Evolutionary conservation across 2,888 invertebrate species (phyloP).

Genomic region (Drosophila flavopinicola): DNA sequence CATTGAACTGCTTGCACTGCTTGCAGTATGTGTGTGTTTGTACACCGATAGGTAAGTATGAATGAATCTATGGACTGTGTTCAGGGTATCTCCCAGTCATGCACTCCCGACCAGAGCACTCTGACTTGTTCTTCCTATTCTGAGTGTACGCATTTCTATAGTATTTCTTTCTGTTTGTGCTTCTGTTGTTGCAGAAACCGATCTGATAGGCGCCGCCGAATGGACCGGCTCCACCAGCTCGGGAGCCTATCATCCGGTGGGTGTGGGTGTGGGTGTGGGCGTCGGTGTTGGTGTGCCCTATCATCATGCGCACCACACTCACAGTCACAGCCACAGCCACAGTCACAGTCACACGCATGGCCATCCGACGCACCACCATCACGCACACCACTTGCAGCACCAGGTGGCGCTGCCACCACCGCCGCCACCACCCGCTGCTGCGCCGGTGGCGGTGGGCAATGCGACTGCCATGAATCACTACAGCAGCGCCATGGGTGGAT

Average conservation of each 20-base stretch:
- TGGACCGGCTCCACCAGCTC: constrained; percentile 86
- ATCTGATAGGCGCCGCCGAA: constrained; percentile 87
- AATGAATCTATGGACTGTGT: too few relatives aligned
- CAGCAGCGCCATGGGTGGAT: constrained; percentile 85
- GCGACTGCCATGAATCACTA: constrained; percentile 77
- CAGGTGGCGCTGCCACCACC: constrained; percentile 84
- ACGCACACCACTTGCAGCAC: constrained; percentile 65
- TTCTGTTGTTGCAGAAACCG: constrained; percentile 85
- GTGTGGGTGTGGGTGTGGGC: constrained; percentile 38
- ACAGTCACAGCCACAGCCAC: constrained; percentile 53
- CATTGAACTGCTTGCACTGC: too few relatives aligned
- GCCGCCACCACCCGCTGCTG: constrained; percentile 84
- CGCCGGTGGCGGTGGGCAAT: constrained; percentile 55
- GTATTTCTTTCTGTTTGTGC: neutral
- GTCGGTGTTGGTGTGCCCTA: constrained; percentile 48
- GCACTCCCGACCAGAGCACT: too few relatives aligned
- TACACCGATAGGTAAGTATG: too few relatives aligned
- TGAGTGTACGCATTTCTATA: too few relatives aligned
- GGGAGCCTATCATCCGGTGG: constrained; percentile 48
- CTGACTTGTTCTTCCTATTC: too few relatives aligned
- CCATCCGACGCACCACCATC: constrained; percentile 45
- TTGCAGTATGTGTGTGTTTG: too few relatives aligned
- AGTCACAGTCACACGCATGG: constrained; percentile 28
- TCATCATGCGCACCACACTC: constrained; percentile 56
- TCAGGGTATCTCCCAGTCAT: too few relatives aligned